A percentile compares a stretch with the other conserved stretches of the same genome.
Evolutionary conservation across 2,797 vertebrate species (phyloP).

Genomic region (Coendou prehensilis): DNA sequence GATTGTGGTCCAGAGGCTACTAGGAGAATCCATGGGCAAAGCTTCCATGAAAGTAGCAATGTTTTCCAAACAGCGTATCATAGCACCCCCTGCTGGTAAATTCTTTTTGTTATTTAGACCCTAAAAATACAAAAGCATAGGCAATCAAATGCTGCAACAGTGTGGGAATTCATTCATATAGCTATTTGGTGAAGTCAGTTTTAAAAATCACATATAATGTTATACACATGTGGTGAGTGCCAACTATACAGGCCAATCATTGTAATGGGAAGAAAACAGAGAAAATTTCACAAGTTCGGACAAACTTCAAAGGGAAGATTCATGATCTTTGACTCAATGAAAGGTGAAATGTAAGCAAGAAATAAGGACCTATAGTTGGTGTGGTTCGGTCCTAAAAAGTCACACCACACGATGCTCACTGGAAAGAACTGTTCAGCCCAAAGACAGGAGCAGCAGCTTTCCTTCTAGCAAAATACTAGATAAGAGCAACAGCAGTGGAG

Average conservation of each 20-base stretch:
- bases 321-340: background rate
- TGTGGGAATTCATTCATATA: background rate
- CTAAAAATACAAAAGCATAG: conserved; percentile 89
- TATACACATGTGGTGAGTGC: background rate
- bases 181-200: conserved; percentile 4
- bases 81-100: conserved; percentile 97
- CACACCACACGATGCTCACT: no score
- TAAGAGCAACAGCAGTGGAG: no score
- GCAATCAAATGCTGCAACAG: conserved; percentile 78
- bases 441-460: background rate
- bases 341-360: background rate
- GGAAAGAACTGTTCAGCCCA: background rate
- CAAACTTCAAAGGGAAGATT: background rate
- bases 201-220: background rate
- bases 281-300: background rate
- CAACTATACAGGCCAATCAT: background rate
- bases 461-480: background rate
- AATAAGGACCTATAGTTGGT: background rate
- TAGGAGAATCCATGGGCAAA: conserved; percentile 98
- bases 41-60: conserved; percentile 99
- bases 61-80: conserved; percentile 99
- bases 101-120: conserved; percentile 99
- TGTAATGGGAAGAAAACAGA: background rate
- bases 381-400: background rate
- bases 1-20: conserved; percentile 99